These are phyloP conservation scores for Daubentonia madagascariensis DNA, from an alignment of 2,113 vertebrate species.

Conservation along the genomic window DNA sequence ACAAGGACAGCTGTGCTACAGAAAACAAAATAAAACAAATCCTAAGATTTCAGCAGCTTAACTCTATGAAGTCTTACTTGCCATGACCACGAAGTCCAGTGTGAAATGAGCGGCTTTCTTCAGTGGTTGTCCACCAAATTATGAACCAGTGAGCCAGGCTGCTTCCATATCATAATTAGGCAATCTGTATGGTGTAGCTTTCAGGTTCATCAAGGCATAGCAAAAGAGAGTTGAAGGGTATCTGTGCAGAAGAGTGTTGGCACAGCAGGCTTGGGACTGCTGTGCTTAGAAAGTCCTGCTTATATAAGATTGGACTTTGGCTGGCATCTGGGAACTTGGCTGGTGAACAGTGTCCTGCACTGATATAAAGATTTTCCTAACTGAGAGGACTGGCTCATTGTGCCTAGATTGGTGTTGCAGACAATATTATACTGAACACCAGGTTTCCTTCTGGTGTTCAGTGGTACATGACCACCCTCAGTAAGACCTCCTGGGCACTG, in stretches of 20 bases:
- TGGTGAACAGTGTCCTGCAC: not conserved
- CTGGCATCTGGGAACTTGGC: not conserved
- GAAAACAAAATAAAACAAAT: not conserved
- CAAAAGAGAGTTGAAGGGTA: not conserved
- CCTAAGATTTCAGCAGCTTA: not conserved
- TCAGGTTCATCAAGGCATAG: not conserved
- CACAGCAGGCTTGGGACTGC: not conserved
- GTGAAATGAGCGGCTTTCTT: not conserved
- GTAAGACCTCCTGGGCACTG: not conserved
- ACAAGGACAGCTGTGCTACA: not conserved
- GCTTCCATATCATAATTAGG: too few species aligned
- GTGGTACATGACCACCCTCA: not conserved
- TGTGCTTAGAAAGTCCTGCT: not conserved
- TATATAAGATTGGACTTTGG: not conserved
- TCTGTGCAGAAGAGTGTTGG: not conserved
- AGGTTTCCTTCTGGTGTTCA: not conserved
- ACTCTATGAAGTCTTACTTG: not conserved
- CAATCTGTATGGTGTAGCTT: not conserved
- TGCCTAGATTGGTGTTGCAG: not conserved
- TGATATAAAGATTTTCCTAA: not conserved
- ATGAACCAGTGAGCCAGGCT: not conserved
- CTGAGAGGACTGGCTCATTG: not conserved
- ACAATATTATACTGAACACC: not conserved
- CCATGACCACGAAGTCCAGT: accelerated
- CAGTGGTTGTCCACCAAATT: not conserved